A percentile compares a stretch with the other conserved stretches of the same genome.
phyloP scores from a whole-genome alignment of 2,888 invertebrate genomes.

The Pterobdella sp. region DNA sequence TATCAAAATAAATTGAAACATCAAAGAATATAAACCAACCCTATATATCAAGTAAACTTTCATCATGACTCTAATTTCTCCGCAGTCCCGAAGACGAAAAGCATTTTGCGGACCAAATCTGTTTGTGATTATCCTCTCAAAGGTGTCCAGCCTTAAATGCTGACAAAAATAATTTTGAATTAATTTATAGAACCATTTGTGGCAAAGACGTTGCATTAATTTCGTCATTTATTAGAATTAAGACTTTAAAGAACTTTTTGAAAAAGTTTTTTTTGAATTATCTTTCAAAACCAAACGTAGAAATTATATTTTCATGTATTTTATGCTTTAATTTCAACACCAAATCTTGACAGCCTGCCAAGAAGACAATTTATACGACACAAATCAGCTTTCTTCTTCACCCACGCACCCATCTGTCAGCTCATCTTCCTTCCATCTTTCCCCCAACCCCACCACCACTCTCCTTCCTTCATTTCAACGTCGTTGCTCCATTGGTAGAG shows the following conservation, averaged over 20 bases:
- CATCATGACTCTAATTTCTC: too few species aligned
- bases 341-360: not conserved
- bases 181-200: too few species aligned
- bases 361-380: not conserved
- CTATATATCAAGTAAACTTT: too few species aligned
- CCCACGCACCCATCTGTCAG: not conserved
- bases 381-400: not conserved
- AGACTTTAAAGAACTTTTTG: not conserved
- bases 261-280: too few species aligned
- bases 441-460: not conserved
- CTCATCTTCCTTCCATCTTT: not conserved
- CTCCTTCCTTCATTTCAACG: conserved; percentile 12
- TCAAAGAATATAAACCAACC: too few species aligned
- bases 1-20: too few species aligned
- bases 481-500: conserved; percentile 25
- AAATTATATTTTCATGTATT: not conserved
- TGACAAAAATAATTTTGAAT: too few species aligned
- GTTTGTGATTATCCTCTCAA: conserved; percentile 7
- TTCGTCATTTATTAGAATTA: too few species aligned
- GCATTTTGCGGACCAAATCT: conserved; percentile 21
- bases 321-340: not conserved
- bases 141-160: too few species aligned
- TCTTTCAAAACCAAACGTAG: too few species aligned
- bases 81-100: too few species aligned
- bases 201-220: too few species aligned